Base-by-base conservation (phyloP, 2,113 vertebrate species). In the Chionodraco myersi region DNA sequence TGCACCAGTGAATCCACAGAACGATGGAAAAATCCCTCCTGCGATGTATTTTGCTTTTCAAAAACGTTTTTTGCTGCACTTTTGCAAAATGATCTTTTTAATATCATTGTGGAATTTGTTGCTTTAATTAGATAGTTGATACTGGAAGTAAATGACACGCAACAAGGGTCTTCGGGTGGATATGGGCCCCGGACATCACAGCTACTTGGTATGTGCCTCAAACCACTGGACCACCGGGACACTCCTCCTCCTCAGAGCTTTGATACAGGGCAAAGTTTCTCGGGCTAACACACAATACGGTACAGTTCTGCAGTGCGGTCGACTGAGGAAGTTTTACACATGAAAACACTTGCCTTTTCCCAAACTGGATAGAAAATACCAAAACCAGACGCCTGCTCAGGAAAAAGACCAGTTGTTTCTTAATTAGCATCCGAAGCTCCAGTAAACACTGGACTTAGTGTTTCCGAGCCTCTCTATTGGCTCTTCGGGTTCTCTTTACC, bases 361-460 rank as follows among this genome's bases (percentile, higher is more conserved):
- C 82, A 78, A 86, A 88, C 83, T 73, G 80, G 79, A 84, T 82
- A 60, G 81, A 88, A 92, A 88, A 87, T 78, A 82, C 80, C 77
- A 79, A 84, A 91, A 83, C 86, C 91, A 92, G 88, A 85, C 81
- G 84, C 72, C 77, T 86, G 79, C 77, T 85, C 85, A 81, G 88
- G 87, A 91, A 90, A 41, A 87, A 79, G 84, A 80, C 71, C 84
- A 86, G 87, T 90, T 86, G 84, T 86, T 85, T 81, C 86, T 87
- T 86, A 91, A 91, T 92, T 85, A 88, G 58, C 77, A 89, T 84
- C 71, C 78, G 72, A 77, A 65, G 83, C 80, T 85, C 68, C 68
- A 82, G 84, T 90, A 87, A 92, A 91, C 92, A 91, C 72, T 91
- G 86, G 83, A 86, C 85, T 83, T 89, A 85, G 77, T 88, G 83